Conservation (phyloP, 2,113 vertebrate species). For the Australoheros scitulus region DNA sequence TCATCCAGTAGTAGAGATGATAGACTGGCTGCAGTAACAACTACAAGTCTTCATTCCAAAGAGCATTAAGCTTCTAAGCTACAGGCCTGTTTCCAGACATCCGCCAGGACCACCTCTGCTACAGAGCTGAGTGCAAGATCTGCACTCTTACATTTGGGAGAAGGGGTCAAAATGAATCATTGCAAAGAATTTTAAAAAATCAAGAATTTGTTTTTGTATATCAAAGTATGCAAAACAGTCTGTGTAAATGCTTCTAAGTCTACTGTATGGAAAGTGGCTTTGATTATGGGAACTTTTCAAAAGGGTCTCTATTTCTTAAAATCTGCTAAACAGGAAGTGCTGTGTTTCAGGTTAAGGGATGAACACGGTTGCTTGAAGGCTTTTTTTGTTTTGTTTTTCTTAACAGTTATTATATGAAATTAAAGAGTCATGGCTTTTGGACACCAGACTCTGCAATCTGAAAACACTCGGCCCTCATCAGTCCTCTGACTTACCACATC, state of each 20-base stretch:
- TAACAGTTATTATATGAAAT: neutral
- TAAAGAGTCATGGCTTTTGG: slow-evolving; percentile 10
- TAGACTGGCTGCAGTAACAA: slow-evolving; percentile 15
- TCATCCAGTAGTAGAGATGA: slow-evolving; percentile 45
- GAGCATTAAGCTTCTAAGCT: slow-evolving; percentile 38
- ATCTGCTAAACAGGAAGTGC: slow-evolving; percentile 1
- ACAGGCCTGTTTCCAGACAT: slow-evolving; percentile 18
- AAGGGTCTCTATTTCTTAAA: neutral
- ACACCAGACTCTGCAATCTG: slow-evolving; percentile 33
- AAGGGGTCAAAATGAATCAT: neutral
- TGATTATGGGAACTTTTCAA: neutral
- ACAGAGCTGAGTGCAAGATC: neutral
- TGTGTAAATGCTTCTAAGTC: neutral
- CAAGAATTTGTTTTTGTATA: neutral
- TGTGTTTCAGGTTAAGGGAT: neutral
- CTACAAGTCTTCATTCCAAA: slow-evolving; percentile 52
- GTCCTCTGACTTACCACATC: slow-evolving; percentile 33
- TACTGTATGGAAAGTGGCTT: neutral
- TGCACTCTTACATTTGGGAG: neutral
- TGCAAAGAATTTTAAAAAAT: slow-evolving; percentile 5
- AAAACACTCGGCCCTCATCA: slow-evolving; percentile 48
- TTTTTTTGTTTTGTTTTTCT: neutral
- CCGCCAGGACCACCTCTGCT: slow-evolving; percentile 33
- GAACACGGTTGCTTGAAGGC: slow-evolving; percentile 1
- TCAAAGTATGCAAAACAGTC: neutral